Evolutionary conservation across 2,888 invertebrate species (phyloP).

Genomic region (Lasioglossum oenotherae): DNA sequence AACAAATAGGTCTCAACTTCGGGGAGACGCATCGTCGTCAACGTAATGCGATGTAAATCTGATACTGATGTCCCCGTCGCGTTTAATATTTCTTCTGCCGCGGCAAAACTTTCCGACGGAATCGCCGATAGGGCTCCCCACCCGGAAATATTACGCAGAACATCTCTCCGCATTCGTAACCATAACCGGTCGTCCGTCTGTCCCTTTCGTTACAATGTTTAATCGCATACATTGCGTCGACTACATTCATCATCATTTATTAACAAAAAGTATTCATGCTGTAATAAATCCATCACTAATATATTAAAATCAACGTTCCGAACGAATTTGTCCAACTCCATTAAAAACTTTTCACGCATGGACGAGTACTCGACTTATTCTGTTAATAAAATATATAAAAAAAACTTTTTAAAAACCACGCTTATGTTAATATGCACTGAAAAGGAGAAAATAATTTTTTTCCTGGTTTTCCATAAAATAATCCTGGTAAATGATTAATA

Average conservation of each 20-base stretch:
- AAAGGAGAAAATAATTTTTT: too few relatives aligned
- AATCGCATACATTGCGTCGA: background rate
- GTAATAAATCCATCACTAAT: background rate
- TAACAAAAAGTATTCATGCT: too few relatives aligned
- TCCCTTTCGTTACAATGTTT: background rate
- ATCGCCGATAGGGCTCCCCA: conserved; percentile 16
- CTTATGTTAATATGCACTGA: too few relatives aligned
- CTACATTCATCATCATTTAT: background rate
- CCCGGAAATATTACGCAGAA: background rate
- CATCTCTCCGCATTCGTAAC: background rate
- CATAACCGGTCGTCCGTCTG: background rate
- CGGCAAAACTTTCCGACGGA: conserved; percentile 11
- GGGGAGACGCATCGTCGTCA: conserved; percentile 46
- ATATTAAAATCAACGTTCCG: background rate
- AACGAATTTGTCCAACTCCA: background rate
- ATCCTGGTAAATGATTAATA: too few relatives aligned
- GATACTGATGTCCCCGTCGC: conserved; percentile 49
- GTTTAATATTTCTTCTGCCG: conserved; percentile 33
- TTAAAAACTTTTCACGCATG: background rate
- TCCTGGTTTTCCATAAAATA: too few relatives aligned
- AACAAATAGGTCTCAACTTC: conserved; percentile 53
- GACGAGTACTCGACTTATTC: background rate
- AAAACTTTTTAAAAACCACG: too few relatives aligned
- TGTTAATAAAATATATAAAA: background rate
- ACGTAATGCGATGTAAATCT: conserved; percentile 52